These are phyloP conservation scores for Phalacrocorax aristotelis DNA, from an alignment of 2,113 vertebrate species.

Conservation along the genomic window DNA sequence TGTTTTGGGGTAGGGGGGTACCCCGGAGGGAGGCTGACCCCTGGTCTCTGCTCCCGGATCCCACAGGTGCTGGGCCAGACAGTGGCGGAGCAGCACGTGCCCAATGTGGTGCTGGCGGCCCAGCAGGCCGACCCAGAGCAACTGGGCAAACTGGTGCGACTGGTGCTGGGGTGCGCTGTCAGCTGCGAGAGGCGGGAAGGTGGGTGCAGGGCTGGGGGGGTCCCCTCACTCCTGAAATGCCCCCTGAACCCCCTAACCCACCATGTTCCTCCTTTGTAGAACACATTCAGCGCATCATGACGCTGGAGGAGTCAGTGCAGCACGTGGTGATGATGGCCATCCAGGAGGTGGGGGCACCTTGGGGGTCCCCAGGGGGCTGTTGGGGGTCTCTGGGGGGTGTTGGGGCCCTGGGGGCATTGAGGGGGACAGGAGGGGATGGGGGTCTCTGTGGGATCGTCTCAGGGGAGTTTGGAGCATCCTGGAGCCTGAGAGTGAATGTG, in stretches of 20 bases:
- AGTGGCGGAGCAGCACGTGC: neutral
- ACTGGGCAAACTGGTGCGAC: neutral
- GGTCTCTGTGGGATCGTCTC: too few species aligned
- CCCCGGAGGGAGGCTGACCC: too few species aligned
- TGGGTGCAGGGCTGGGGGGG: neutral
- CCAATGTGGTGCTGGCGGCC: neutral
- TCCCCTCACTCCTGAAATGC: too few species aligned
- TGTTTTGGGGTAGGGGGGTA: neutral
- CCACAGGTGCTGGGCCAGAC: too few species aligned
- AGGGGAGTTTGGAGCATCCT: too few species aligned
- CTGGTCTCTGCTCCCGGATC: too few species aligned
- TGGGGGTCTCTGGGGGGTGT: slow-evolving; percentile 76
- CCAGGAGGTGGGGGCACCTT: neutral
- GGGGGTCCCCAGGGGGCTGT: neutral
- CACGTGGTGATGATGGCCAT: neutral
- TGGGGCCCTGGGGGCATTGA: slow-evolving; percentile 71
- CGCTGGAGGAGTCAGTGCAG: neutral
- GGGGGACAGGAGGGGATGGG: too few species aligned
- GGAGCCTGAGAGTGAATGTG: too few species aligned
- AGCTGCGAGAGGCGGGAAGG: neutral
- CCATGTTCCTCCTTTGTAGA: neutral
- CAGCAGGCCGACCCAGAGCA: neutral
- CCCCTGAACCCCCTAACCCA: too few species aligned
- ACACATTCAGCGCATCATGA: neutral
- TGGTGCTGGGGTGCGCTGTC: neutral